These are phyloP conservation scores for Euspilapteryx auroguttella DNA, from an alignment of 2,888 invertebrate species.

Conservation along the genomic window DNA sequence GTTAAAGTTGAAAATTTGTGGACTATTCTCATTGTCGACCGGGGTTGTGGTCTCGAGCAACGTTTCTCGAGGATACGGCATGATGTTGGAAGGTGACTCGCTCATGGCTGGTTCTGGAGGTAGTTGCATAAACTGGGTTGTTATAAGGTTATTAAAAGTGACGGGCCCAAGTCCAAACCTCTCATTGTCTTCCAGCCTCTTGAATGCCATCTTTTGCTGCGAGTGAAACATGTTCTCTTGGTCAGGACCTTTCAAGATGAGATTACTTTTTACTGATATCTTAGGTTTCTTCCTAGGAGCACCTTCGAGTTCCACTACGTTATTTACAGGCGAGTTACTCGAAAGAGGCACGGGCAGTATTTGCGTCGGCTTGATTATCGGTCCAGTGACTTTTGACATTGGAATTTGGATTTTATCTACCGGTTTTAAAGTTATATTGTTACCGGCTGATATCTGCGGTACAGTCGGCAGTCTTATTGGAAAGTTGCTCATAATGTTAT, in stretches of 20 bases:
- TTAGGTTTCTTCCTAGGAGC: conserved; percentile 48
- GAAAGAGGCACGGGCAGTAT: conserved; percentile 41
- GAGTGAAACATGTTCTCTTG: conserved; percentile 52
- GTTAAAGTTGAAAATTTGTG: conserved; percentile 42
- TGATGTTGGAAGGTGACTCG: conserved; percentile 33
- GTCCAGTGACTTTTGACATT: conserved; percentile 34
- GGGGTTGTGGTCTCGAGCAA: conserved; percentile 35
- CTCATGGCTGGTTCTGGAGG: conserved; percentile 35
- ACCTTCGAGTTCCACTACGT: conserved; percentile 26
- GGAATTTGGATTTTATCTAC: conserved; percentile 37
- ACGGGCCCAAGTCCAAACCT: conserved; percentile 41
- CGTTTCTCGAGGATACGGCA: conserved; percentile 32
- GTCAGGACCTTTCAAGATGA: conserved; percentile 51
- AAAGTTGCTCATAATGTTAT: conserved; percentile 45
- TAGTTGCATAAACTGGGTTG: conserved; percentile 48
- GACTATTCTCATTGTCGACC: conserved; percentile 22
- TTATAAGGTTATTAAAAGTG: conserved; percentile 46
- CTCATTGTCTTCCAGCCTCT: conserved; percentile 39
- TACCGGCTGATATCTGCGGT: conserved; percentile 27
- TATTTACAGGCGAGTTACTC: conserved; percentile 38
- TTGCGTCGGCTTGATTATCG: conserved; percentile 44
- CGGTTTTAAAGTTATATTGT: conserved; percentile 38
- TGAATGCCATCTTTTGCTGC: conserved; percentile 51
- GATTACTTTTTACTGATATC: conserved; percentile 54
- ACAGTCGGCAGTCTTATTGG: conserved; percentile 35